phyloP scores from a whole-genome alignment of 2,888 invertebrate genomes.

The Melikaiella ostensackeni region DNA sequence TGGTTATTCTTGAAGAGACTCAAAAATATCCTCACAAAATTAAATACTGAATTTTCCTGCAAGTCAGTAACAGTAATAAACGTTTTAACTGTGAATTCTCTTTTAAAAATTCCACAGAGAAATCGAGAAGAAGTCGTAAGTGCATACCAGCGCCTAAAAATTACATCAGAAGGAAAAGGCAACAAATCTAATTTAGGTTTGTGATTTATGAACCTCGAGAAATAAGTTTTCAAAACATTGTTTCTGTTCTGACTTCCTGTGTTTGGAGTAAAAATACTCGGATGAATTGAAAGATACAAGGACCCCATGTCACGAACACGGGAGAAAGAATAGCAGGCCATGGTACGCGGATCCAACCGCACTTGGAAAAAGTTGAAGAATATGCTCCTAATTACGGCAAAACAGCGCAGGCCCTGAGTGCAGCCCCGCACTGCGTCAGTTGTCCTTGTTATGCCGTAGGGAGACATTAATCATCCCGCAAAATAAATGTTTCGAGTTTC shows the following conservation, averaged over 20 bases:
- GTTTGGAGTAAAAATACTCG: conserved; percentile 1
- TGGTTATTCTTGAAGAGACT: too few species aligned
- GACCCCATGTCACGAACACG: conserved; percentile 47
- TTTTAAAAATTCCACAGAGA: too few species aligned
- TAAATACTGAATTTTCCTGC: too few species aligned
- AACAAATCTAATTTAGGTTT: not conserved
- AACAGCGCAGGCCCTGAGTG: conserved; percentile 68
- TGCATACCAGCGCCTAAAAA: conserved; percentile 41
- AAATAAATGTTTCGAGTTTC: conserved; percentile 63
- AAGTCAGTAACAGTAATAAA: too few species aligned
- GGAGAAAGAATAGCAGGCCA: conserved; percentile 45
- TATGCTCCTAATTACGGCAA: conserved; percentile 73
- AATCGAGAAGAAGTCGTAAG: too few species aligned
- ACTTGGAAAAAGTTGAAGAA: conserved; percentile 68
- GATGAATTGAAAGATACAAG: conserved; percentile 33
- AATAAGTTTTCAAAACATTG: not conserved
- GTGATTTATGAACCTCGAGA: not conserved
- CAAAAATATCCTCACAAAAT: too few species aligned
- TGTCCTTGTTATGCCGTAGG: conserved; percentile 59
- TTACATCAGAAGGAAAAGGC: conserved; percentile 34
- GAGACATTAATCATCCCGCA: conserved; percentile 62
- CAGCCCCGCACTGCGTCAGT: conserved; percentile 68
- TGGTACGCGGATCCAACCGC: conserved; percentile 55
- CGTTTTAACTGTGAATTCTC: too few species aligned
- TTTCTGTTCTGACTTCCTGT: conserved; percentile 12